Percentiles rank a stretch among this genome's conserved stretches.
These are phyloP conservation scores for Siphamia tubifer DNA, from an alignment of 2,113 vertebrate species.

Conservation along the genomic window DNA sequence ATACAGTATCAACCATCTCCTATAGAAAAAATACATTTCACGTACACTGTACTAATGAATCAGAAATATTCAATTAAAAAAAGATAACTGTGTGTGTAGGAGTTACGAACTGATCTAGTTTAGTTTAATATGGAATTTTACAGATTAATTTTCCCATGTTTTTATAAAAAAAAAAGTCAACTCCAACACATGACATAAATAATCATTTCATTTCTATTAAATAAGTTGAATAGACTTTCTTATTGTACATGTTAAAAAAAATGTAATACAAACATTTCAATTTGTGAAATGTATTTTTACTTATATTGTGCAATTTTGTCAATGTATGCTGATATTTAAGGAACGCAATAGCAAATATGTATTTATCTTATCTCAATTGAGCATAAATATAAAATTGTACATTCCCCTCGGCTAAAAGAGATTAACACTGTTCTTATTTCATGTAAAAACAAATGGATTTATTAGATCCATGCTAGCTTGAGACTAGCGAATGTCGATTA, in stretches of 20 bases:
- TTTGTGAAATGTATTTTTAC: conserved; percentile 34
- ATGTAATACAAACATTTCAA: background rate
- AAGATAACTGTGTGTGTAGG: too few species aligned
- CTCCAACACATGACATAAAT: too few species aligned
- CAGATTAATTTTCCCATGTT: too few species aligned
- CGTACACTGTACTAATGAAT: conserved; percentile 13
- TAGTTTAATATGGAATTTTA: too few species aligned
- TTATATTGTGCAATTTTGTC: background rate
- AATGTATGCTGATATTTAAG: background rate
- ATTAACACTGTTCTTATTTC: conserved; percentile 7
- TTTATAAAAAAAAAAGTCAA: too few species aligned
- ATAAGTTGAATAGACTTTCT: too few species aligned
- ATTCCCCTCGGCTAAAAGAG: background rate
- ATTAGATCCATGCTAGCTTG: background rate
- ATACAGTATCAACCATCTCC: conserved; percentile 42
- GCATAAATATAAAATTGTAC: conserved; percentile 8
- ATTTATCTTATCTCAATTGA: background rate
- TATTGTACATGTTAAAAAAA: background rate
- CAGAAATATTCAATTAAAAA: conserved; percentile 12
- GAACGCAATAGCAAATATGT: background rate
- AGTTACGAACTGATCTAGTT: too few species aligned
- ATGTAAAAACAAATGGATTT: background rate
- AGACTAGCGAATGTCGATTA: conserved; percentile 2
- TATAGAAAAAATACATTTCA: conserved; percentile 57
- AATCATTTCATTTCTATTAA: too few species aligned